Evolutionary conservation across 2,797 vertebrate species (phyloP).

Genomic region (Loris lydekkerianus): DNA sequence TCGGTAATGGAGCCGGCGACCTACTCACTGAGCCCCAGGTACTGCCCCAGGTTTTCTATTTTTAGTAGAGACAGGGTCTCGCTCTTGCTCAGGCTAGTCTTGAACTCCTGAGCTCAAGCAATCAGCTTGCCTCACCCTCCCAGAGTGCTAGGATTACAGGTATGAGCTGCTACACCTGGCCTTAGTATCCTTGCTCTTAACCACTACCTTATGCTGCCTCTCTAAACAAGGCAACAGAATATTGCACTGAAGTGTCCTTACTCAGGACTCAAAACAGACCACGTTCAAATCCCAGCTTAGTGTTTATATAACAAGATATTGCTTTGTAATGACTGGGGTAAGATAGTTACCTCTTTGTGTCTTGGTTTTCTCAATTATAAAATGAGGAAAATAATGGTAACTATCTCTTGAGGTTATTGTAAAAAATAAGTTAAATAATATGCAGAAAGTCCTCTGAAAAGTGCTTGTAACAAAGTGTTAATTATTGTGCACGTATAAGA

Average conservation of each 20-base stretch:
- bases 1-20: too few relatives aligned
- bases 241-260: background rate
- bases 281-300: conserved; percentile 30
- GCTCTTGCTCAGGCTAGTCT: too few relatives aligned
- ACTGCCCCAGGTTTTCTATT: too few relatives aligned
- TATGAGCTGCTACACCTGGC: too few relatives aligned
- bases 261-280: conserved; percentile 44
- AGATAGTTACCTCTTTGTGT: conserved; percentile 19
- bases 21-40: too few relatives aligned
- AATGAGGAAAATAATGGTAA: background rate
- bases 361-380: conserved; percentile 27
- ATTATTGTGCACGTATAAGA: background rate
- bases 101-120: too few relatives aligned
- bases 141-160: too few relatives aligned
- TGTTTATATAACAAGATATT: background rate
- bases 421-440: conserved; percentile 18
- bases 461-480: background rate
- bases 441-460: background rate
- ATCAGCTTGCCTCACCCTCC: too few relatives aligned
- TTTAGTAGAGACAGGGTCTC: too few relatives aligned
- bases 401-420: background rate
- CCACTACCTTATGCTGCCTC: background rate
- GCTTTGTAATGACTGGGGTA: background rate
- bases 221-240: background rate
- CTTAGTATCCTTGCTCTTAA: background rate